Evolutionary conservation across 2,888 invertebrate genomes (phyloP), one percentile per base, ranked within the genome.

Genomic region (Helleia helle): DNA sequence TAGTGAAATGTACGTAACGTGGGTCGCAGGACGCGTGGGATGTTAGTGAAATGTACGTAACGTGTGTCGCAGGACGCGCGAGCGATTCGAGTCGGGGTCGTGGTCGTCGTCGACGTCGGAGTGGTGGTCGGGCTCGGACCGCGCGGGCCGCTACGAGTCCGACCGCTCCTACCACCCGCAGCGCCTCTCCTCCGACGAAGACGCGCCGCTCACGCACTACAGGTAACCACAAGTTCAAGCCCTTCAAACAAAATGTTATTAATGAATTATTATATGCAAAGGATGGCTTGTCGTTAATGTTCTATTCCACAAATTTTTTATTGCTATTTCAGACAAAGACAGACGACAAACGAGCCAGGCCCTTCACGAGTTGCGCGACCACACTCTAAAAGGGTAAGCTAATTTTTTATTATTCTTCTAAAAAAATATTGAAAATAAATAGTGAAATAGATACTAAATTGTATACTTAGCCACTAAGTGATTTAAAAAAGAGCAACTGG

Each of bases 101-200:
- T 54, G 51, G 27, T 58, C 62, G 7, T 55, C 59, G 22, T 55
- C 56, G 4, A 54, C 58, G 8, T 54, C 58, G 18, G 50, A 48
- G 17, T 47, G 44, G 25, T 48, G 42, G 27, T 46, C 44, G 24
- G 48, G 44, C 30, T 40, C 40, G 14, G 48, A 46, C 44, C 46
- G 49, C 46, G 43, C 49, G 40, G 48, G 38, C 40, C 68, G 74
- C 42, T 80, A 85, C 73, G 72, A 73, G 68, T 77, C 84, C 0
- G 84, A 84, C 65, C 70, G 64, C 52, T 79, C 77, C 12, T 85
- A 80, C 68, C 69, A 57, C 9, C 81, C 77, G 69, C 40, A 38
- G 34, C 17, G 38, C 28, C 7, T 72, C 62, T 67, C 67, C 47
- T 61, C 64, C 11, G 81, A 83, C 54, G 81, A 79, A 51, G 80